Evolutionary conservation across 2,797 vertebrate genomes (phyloP), one percentile per base, ranked within the genome.

Genomic region (Gadopsis bispinosus): DNA sequence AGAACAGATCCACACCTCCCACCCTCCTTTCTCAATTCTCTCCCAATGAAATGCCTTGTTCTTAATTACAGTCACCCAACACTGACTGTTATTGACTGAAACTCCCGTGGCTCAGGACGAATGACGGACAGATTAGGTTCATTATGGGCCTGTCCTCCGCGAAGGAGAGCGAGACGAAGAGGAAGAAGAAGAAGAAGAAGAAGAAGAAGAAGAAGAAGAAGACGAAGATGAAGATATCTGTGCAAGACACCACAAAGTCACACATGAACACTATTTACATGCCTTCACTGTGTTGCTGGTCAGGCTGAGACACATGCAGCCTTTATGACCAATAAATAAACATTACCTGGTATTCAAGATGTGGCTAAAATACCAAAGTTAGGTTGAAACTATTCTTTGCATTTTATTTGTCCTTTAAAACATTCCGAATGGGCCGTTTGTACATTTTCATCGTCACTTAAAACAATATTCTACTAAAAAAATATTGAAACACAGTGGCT

Each of bases 81-180:
- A 87, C 93, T 93, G 94, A 94, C 94, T 93, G 93, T 94, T 94
- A 95, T 95, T 94, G 94, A 95, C 92, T 91, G 86, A 91, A 87
- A 82, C 83, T 91, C 91, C 91, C 79, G 75, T 20, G 78, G 92
- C 91, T 92, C 86, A 73, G 92, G 90, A 89, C 87, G 55, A 93
- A 88, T 88, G 91, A 91, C 87, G 85, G 92, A 93, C 90, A 91
- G 91, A 92, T 94, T 93, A 94, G 91, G 90, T 92, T 91, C 89
- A 92, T 94, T 94, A 94, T 83, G 79, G 87, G 86, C 78, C 81
- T 83, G 93, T 90, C 93, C 91, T 93, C 90, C 82, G 73, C 56
- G 43, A 89, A 92, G 89, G 88, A 87, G 90, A 85, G 85, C 6
- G 7, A 64, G 63, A 50, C 47, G 73, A 75, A 66, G 63, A 73